Evolutionary conservation across 2,888 invertebrate genomes (phyloP).

Genomic region (Agrotis segetum): DNA sequence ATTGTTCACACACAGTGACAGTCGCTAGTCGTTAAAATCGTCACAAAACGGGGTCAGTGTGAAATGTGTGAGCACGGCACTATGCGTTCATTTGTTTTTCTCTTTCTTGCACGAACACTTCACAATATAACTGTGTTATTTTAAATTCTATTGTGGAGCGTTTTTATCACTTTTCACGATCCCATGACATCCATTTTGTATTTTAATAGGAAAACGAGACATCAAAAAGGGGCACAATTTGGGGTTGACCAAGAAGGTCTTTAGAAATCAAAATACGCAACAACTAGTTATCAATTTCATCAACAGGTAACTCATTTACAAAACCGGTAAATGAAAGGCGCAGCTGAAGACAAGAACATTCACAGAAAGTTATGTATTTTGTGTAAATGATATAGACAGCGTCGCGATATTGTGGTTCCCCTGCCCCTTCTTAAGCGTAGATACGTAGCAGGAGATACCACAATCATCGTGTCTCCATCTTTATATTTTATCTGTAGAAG

Average conservation of each 20-base stretch:
- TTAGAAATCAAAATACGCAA: neutral
- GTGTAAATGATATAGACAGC: too few species aligned
- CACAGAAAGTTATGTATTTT: neutral
- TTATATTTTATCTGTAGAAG: too few species aligned
- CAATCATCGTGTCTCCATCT: too few species aligned
- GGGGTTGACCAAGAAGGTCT: too few species aligned
- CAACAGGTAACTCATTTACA: neutral
- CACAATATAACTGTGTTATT: neutral
- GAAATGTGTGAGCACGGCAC: neutral
- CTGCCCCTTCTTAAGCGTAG: too few species aligned
- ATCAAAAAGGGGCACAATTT: too few species aligned
- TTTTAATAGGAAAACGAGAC: neutral
- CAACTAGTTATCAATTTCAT: neutral
- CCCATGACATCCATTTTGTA: neutral
- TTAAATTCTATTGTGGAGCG: neutral
- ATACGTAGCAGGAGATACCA: too few species aligned
- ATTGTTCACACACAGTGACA: constrained; percentile 1
- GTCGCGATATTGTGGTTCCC: too few species aligned
- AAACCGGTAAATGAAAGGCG: neutral
- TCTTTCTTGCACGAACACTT: neutral
- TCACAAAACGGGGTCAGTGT: constrained; percentile 15
- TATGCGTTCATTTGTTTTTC: constrained; percentile 6
- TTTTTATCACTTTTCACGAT: constrained; percentile 3
- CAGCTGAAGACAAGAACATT: neutral
- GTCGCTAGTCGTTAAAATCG: constrained; percentile 13